phyloP scores from a whole-genome alignment of 2,888 invertebrate species.

The Phalangium opilio region DNA sequence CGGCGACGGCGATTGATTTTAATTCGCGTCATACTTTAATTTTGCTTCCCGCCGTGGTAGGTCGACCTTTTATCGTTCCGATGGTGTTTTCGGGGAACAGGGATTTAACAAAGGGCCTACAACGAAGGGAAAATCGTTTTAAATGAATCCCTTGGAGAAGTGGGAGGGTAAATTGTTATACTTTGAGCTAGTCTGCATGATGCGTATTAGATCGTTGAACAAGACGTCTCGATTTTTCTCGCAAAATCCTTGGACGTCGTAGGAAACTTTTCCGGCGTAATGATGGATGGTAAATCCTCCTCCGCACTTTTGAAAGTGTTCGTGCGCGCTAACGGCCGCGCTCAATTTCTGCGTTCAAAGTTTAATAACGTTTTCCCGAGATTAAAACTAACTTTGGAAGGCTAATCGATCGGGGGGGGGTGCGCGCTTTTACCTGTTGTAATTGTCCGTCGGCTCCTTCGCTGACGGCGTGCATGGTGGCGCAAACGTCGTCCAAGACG shows the following conservation, averaged over 20 bases:
- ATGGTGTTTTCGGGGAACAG: conserved; percentile 43
- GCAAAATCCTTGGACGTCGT: conserved; percentile 48
- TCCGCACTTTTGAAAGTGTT: conserved; percentile 41
- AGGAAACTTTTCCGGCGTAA: conserved; percentile 48
- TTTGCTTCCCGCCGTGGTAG: conserved; percentile 48
- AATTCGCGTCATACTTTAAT: conserved; percentile 33
- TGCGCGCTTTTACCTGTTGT: conserved; percentile 9
- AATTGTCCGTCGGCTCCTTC: conserved; percentile 44
- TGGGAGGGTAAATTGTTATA: conserved; percentile 28
- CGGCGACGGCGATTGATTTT: not conserved
- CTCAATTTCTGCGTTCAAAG: conserved; percentile 44
- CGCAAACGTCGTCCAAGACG: conserved; percentile 50
- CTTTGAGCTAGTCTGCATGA: conserved; percentile 48
- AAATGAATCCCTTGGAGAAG: not conserved
- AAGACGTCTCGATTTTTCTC: conserved; percentile 51
- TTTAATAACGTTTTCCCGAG: too few relatives aligned
- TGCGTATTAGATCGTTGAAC: conserved; percentile 45
- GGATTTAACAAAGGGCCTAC: conserved; percentile 40
- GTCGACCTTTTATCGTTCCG: conserved; percentile 38
- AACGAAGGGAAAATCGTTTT: conserved; percentile 15
- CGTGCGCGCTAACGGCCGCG: conserved; percentile 37
- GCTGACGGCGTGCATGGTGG: conserved; percentile 48
- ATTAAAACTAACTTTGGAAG: too few relatives aligned
- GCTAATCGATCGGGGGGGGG: too few relatives aligned
- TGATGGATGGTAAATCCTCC: conserved; percentile 46